Conservation (phyloP, 2,888 invertebrate species). For the Drosophila lutescens region DNA sequence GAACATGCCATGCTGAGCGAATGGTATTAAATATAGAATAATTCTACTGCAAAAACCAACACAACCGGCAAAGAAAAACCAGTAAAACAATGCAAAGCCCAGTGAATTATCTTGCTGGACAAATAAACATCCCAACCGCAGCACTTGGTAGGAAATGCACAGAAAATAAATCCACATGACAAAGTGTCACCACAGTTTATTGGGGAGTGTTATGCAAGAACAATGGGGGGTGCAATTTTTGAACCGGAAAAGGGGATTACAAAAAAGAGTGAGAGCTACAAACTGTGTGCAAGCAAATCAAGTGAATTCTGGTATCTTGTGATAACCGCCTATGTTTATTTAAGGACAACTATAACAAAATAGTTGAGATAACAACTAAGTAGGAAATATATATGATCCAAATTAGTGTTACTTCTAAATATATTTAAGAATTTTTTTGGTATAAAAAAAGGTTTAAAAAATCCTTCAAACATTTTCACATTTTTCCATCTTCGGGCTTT, state of each 20-base stretch:
- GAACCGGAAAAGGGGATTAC: slow-evolving; percentile 2
- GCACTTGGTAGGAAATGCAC: slow-evolving; percentile 35
- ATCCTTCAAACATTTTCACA: no score
- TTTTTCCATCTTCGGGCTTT: no score
- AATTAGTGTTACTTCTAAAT: no score
- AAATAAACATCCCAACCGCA: slow-evolving; percentile 21
- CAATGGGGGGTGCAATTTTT: not conserved
- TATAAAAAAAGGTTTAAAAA: no score
- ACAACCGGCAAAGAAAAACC: not conserved
- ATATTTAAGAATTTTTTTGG: no score
- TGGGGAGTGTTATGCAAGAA: slow-evolving; percentile 29
- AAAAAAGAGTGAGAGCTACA: not conserved
- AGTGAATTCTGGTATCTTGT: no score
- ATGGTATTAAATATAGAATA: slow-evolving; percentile 65
- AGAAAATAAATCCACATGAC: slow-evolving; percentile 39
- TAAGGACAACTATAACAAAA: no score
- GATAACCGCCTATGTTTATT: no score
- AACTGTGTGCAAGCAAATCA: not conserved
- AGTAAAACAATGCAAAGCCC: slow-evolving; percentile 17
- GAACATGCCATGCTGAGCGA: slow-evolving; percentile 68
- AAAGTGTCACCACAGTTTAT: slow-evolving; percentile 30
- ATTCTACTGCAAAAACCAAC: slow-evolving; percentile 22
- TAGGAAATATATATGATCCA: no score
- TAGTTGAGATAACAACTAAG: no score
- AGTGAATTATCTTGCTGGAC: slow-evolving; percentile 15